phyloP scores from a whole-genome alignment of 2,888 invertebrate genomes.

The Allophyes oxyacanthae region DNA sequence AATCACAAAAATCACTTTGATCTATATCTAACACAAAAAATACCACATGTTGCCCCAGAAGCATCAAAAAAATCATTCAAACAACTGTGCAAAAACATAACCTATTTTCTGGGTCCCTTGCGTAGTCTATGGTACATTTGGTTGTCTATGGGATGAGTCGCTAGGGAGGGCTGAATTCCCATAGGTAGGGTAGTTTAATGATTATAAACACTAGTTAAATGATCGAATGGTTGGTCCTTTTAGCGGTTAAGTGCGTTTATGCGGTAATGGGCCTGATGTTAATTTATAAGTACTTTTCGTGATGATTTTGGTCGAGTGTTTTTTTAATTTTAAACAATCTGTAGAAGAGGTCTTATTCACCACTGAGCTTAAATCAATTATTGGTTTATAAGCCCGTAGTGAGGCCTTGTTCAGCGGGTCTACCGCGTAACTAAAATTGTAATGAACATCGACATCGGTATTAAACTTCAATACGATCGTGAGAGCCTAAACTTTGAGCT shows the following conservation, averaged over 20 bases:
- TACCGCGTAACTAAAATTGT: too few relatives aligned
- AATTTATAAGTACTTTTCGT: constrained; percentile 10
- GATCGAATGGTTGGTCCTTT: constrained; percentile 71
- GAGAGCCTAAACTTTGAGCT: too few relatives aligned
- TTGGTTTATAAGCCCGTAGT: too few relatives aligned
- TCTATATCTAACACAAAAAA: constrained; percentile 34
- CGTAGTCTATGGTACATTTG: constrained; percentile 25
- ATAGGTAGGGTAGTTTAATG: constrained; percentile 68
- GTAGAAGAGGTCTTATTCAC: too few relatives aligned
- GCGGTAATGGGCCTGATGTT: constrained; percentile 23
- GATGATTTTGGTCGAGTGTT: background rate
- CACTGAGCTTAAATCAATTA: too few relatives aligned
- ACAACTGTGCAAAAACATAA: constrained; percentile 49
- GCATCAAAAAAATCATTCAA: constrained; percentile 55
- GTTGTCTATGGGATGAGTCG: constrained; percentile 32
- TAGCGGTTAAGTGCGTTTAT: constrained; percentile 53
- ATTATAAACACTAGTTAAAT: constrained; percentile 86
- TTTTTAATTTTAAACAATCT: too few relatives aligned
- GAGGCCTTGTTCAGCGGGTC: too few relatives aligned
- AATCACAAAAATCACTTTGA: constrained; percentile 40
- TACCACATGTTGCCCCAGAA: constrained; percentile 36
- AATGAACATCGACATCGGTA: too few relatives aligned
- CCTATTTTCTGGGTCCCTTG: constrained; percentile 37
- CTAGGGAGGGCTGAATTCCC: constrained; percentile 52
- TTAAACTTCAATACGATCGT: too few relatives aligned